Evolutionary conservation across 2,113 vertebrate genomes (phyloP).

Genomic region (Tupaia tana): DNA sequence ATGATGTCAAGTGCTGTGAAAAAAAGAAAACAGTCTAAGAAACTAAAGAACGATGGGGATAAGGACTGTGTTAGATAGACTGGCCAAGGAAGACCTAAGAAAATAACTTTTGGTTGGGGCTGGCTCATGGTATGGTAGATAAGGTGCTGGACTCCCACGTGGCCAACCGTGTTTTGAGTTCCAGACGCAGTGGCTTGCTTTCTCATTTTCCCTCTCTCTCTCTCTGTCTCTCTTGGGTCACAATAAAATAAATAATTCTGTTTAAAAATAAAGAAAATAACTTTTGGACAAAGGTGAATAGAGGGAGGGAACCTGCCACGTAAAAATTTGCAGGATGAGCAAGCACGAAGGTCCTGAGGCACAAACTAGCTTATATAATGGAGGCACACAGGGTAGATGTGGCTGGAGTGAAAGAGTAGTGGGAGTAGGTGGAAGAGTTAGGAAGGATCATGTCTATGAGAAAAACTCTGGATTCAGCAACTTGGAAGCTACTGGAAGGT

Average conservation of each 20-base stretch:
- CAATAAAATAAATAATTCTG: too few species aligned
- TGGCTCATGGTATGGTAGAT: too few species aligned
- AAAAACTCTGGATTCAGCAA: not conserved
- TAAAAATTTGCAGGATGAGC: not conserved
- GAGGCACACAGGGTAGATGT: not conserved
- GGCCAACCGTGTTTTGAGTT: too few species aligned
- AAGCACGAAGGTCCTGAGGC: not conserved
- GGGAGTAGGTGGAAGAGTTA: not conserved
- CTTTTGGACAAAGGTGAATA: conserved; percentile 1
- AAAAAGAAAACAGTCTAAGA: conserved; percentile 41
- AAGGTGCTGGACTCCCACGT: too few species aligned
- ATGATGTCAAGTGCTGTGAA: not conserved
- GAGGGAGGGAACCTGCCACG: not conserved
- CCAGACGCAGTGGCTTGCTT: too few species aligned
- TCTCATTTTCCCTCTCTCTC: too few species aligned
- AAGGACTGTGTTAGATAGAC: not conserved
- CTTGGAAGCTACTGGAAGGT: not conserved
- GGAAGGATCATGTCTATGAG: not conserved
- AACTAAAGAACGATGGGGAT: not conserved
- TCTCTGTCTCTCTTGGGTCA: too few species aligned
- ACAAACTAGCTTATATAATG: not conserved
- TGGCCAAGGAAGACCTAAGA: not conserved
- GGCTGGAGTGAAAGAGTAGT: not conserved
- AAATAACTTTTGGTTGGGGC: not conserved
- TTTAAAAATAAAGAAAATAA: not conserved